Evolutionary conservation across 2,113 vertebrate species (phyloP).

Genomic region (Eclectus roratus): DNA sequence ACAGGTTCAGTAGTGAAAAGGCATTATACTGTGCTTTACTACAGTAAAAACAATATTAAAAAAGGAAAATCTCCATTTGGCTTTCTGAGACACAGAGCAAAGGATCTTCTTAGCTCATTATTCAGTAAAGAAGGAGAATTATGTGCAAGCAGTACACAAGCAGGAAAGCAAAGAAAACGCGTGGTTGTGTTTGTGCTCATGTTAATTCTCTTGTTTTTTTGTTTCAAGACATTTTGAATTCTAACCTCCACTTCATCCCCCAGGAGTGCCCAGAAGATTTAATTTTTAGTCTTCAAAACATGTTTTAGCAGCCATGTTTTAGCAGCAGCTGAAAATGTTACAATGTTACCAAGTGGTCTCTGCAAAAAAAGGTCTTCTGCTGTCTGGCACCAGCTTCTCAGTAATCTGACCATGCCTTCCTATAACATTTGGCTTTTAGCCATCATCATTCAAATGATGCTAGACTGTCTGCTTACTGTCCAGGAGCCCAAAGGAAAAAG

Average conservation of each 20-base stretch:
- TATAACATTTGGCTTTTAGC: neutral
- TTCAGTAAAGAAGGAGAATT: neutral
- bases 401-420: neutral
- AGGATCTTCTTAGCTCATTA: neutral
- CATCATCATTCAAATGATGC: accelerated
- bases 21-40: neutral
- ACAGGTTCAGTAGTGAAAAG: neutral
- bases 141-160: neutral
- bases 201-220: neutral
- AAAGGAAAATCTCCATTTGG: neutral
- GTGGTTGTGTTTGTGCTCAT: neutral
- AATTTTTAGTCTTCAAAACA: neutral
- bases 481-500: neutral
- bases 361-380: neutral
- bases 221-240: neutral
- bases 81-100: neutral
- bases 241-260: neutral
- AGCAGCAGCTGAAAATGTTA: neutral
- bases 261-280: accelerated
- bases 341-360: neutral
- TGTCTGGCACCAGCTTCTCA: neutral
- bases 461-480: neutral
- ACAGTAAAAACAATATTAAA: neutral
- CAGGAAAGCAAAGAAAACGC: neutral
- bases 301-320: neutral